Conservation (phyloP, 2,888 invertebrate genomes). For the Drosophila acutilabella region DNA sequence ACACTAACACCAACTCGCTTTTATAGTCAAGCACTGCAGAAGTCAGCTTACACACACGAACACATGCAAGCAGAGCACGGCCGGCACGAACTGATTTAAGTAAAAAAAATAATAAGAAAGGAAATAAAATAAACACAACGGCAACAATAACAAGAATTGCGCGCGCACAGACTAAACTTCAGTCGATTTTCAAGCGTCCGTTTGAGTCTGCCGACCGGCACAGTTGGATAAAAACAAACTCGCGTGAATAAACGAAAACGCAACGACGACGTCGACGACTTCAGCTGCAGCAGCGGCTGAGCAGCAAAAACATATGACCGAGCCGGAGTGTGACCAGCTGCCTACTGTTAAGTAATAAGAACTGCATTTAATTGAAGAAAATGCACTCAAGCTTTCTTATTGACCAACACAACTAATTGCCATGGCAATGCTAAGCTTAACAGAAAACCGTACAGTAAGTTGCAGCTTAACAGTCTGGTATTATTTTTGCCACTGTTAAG, state of each 20-base stretch:
- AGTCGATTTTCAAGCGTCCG: constrained; percentile 46
- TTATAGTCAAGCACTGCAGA: constrained; percentile 22
- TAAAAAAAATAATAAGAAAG: constrained; percentile 25
- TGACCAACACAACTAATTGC: background rate
- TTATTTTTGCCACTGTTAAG: background rate
- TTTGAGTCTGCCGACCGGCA: constrained; percentile 52
- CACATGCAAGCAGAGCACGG: constrained; percentile 34
- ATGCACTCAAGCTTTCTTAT: background rate
- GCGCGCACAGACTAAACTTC: constrained; percentile 51
- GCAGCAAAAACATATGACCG: constrained; percentile 12
- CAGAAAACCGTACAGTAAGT: background rate
- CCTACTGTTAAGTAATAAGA: background rate
- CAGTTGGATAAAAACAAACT: constrained; percentile 58
- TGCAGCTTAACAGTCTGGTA: background rate
- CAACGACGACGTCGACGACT: constrained; percentile 17
- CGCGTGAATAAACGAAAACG: constrained; percentile 5
- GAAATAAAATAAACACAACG: constrained; percentile 3
- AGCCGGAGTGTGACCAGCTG: constrained; percentile 36
- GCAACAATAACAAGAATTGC: constrained; percentile 49
- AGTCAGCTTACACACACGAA: constrained; percentile 32
- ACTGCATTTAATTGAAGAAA: background rate
- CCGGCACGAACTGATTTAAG: constrained; percentile 53
- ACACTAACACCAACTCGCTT: background rate
- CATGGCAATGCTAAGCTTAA: background rate
- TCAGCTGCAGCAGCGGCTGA: constrained; percentile 30